Percentiles rank a stretch among this genome's conserved stretches.
phyloP scores from a whole-genome alignment of 2,797 vertebrate genomes.

The Pipistrellus nathusii region DNA sequence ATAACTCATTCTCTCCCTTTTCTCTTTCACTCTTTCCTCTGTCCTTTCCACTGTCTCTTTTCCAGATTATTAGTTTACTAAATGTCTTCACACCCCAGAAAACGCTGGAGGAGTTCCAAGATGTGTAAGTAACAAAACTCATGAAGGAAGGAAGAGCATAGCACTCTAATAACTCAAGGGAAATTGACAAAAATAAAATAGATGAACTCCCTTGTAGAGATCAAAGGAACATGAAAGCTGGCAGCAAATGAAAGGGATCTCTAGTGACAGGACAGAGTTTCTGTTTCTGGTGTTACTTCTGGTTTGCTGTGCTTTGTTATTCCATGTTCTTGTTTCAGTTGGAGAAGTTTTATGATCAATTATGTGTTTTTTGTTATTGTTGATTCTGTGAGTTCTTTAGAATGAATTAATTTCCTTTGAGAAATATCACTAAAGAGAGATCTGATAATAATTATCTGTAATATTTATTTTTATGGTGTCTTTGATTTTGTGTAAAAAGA shows the following conservation, averaged over 20 bases:
- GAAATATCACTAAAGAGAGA: constrained; percentile 16
- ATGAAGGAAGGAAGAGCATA: not conserved
- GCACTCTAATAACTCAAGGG: not conserved
- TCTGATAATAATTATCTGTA: not conserved
- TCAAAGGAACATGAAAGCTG: not conserved
- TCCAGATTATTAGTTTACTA: constrained; percentile 99
- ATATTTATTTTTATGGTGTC: constrained; percentile 17
- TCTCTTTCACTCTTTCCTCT: constrained; percentile 72
- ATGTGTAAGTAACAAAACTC: constrained; percentile 94
- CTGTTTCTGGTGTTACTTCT: not conserved
- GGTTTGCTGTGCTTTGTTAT: not conserved
- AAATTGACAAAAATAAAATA: not conserved
- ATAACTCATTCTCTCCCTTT: constrained; percentile 47
- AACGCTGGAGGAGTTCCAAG: constrained; percentile 99
- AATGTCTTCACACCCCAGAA: constrained; percentile 99
- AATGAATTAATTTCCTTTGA: constrained; percentile 34
- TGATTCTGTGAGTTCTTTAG: constrained; percentile 34
- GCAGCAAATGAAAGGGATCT: not conserved
- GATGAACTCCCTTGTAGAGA: not conserved
- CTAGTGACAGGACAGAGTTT: not conserved
- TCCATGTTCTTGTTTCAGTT: not conserved
- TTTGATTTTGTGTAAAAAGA: constrained; percentile 15
- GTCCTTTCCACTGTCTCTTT: constrained; percentile 82
- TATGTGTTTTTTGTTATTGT: constrained; percentile 15
- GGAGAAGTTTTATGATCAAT: not conserved